Base-by-base conservation (phyloP, 2,113 vertebrate species). In the Grammomys surdaster region DNA sequence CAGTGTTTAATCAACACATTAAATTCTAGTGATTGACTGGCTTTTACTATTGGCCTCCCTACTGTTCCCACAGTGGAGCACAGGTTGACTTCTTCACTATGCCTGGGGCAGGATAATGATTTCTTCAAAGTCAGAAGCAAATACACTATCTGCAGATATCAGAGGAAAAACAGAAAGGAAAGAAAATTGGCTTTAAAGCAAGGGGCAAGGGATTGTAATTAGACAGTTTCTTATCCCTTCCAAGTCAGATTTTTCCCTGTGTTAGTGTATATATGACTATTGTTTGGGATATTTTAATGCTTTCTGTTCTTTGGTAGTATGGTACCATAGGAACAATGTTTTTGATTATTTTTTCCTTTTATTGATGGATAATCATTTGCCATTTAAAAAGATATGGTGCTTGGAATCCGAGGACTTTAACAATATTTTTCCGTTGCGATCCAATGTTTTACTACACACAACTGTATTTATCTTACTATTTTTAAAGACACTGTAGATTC, bases 401-500 rank as follows among this genome's bases (percentile, higher is more conserved):
- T 92, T 96, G 40, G 67, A 70, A 90, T 70, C 48, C 85, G n/a
- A 96, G 88, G 95, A 95, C n/a, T 84, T 91, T 76, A 92, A 60
- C 86, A 72, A 96, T 86, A 70, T 43, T 69, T 93, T 94, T 77
- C 48, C 87, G 87, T 98, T 94, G 17, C 26, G 56, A 91, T 65
- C 63, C 94, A 63, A 73, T 95, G 94, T 88, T 95, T 98, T 95
- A 97, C 84, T 48, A 90, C 3, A 28, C 24, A 82, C 77, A 67
- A 95, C 97, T 97, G 75, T 94, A 94, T 98, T 96, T 95, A 96
- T 97, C 90, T 92, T 90, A 88, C 48, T 96, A 93, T 97, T 98
- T 97, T 97, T 93, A 91, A 96, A 94, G 81, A 90, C 46, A 86
- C 72, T 97, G 90, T 96, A 98, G 98, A 98, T 92, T 95, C 97